Evolutionary conservation across 2,113 vertebrate species (phyloP).

Genomic region (Dromiciops gliroides): DNA sequence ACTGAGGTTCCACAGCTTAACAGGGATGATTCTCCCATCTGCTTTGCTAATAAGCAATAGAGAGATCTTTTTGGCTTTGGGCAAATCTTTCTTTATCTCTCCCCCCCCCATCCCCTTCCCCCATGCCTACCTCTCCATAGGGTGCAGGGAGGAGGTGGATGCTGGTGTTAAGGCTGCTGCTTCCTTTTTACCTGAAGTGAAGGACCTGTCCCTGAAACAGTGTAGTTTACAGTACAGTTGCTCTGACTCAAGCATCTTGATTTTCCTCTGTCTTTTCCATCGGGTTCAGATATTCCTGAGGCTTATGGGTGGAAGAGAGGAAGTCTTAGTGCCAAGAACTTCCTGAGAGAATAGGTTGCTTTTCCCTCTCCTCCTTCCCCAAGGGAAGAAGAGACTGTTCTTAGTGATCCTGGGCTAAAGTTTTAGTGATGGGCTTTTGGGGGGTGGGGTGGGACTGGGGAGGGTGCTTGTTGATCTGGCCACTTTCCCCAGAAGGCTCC

Average conservation of each 20-base stretch:
- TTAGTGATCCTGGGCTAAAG: background rate
- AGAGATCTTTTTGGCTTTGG: background rate
- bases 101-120: background rate
- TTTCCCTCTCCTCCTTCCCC: background rate
- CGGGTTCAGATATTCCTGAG: conserved; percentile 27
- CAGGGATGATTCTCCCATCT: background rate
- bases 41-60: background rate
- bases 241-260: conserved; percentile 11
- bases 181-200: background rate
- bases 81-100: background rate
- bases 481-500: background rate
- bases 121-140: background rate
- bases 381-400: background rate
- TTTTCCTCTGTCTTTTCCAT: background rate
- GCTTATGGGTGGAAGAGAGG: background rate
- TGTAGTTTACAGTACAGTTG: background rate
- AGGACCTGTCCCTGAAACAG: conserved; percentile 17
- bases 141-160: background rate
- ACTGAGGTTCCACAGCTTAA: background rate
- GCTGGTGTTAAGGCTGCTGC: background rate
- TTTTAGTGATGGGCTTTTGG: background rate
- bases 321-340: background rate
- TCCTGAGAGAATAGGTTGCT: background rate
- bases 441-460: background rate
- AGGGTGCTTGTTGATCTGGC: rapidly evolving